Evolutionary conservation across 2,888 invertebrate genomes (phyloP).

Genomic region (Dasysyrphus albostriatus): DNA sequence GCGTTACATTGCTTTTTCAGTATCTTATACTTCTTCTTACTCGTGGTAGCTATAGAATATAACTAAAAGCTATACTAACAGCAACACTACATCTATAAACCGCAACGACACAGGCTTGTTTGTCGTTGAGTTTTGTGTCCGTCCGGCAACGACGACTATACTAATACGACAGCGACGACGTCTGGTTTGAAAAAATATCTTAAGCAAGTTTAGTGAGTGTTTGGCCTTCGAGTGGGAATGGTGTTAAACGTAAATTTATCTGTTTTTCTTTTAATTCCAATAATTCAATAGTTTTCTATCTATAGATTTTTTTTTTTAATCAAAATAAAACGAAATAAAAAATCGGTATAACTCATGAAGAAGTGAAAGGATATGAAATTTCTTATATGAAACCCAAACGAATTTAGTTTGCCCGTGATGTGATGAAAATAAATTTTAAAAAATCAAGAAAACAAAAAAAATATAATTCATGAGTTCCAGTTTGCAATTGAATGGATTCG

Average conservation of each 20-base stretch:
- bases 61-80: constrained; percentile 63
- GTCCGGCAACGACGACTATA: constrained; percentile 9
- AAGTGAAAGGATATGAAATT: constrained; percentile 62
- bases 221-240: constrained; percentile 84
- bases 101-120: constrained; percentile 46
- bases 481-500: constrained; percentile 71
- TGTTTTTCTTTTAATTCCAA: constrained; percentile 15
- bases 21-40: constrained; percentile 44
- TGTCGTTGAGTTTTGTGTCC: constrained; percentile 46
- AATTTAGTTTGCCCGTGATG: constrained; percentile 44
- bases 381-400: not conserved
- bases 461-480: constrained; percentile 55
- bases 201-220: constrained; percentile 83
- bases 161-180: constrained; percentile 53
- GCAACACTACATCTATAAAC: constrained; percentile 44
- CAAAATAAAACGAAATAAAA: constrained; percentile 31
- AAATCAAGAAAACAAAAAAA: constrained; percentile 2
- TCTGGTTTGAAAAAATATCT: constrained; percentile 78
- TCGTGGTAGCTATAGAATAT: constrained; percentile 55
- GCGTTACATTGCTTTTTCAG: constrained; percentile 53
- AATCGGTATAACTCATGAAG: constrained; percentile 35
- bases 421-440: constrained; percentile 35
- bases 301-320: constrained; percentile 16
- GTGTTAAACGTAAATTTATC: constrained; percentile 77
- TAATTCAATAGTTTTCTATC: constrained; percentile 23